Conservation (phyloP, 2,797 vertebrate genomes). For the Coregonus ussuriensis region DNA sequence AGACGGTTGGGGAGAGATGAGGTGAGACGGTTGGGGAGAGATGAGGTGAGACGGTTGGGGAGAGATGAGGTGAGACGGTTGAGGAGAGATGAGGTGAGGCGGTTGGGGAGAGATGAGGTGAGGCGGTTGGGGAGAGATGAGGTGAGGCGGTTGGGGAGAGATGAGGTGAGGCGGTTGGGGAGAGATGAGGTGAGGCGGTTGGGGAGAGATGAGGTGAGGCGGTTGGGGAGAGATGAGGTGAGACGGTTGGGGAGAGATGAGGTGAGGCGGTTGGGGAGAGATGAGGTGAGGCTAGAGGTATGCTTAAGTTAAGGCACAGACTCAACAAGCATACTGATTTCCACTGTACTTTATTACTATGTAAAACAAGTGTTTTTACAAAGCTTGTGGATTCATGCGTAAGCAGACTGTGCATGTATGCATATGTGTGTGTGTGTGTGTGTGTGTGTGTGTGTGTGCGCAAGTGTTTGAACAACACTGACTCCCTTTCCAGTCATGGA, state of each 20-base stretch:
- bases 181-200: background rate
- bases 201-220: background rate
- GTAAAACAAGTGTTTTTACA: background rate
- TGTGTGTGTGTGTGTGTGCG: background rate
- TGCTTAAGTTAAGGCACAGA: background rate
- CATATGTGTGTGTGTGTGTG: background rate
- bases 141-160: background rate
- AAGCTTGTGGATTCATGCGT: slow-evolving; percentile 15
- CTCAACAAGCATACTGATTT: background rate
- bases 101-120: background rate
- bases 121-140: background rate
- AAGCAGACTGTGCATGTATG: slow-evolving; percentile 19
- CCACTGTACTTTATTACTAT: background rate
- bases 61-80: background rate
- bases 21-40: background rate
- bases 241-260: background rate
- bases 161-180: background rate
- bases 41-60: background rate
- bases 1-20: background rate
- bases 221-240: background rate
- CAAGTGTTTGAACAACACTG: background rate
- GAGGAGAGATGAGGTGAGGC: background rate
- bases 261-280: background rate
- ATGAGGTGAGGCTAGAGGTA: background rate
- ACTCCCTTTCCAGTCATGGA: background rate